These are phyloP conservation scores for Montipora capitata DNA, from an alignment of 92 coral and sea anemone genomes.

Conservation along the genomic window DNA sequence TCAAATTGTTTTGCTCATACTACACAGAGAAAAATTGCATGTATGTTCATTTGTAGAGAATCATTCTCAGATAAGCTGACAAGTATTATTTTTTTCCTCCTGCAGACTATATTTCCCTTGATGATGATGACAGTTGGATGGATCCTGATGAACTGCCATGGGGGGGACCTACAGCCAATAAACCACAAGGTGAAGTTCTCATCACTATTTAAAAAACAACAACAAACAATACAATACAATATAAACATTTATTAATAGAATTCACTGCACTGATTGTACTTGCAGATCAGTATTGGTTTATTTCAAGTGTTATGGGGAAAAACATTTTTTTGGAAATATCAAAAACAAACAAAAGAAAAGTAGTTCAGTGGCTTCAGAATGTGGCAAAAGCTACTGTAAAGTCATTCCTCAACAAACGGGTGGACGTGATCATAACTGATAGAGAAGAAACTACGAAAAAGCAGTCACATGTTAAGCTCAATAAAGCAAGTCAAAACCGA, in stretches of 20 bases:
- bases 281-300: constrained; percentile 5
- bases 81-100: background rate
- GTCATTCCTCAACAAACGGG: constrained; percentile 43
- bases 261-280: no score
- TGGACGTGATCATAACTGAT: constrained; percentile 46
- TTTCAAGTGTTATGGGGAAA: constrained; percentile 18
- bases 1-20: no score
- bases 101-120: background rate
- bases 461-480: no score
- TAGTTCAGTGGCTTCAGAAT: background rate
- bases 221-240: no score
- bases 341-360: background rate
- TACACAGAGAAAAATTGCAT: no score
- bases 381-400: constrained; percentile 4
- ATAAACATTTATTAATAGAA: no score
- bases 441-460: background rate
- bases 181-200: background rate
- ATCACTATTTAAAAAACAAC: no score
- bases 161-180: background rate
- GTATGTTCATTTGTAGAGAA: background rate
- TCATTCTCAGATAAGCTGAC: background rate
- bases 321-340: constrained; percentile 19
- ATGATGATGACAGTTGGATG: background rate
- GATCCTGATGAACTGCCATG: background rate
- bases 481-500: constrained; percentile 10